These are phyloP conservation scores for Cervus canadensis DNA, from an alignment of 2,113 vertebrate genomes.

Conservation along the genomic window DNA sequence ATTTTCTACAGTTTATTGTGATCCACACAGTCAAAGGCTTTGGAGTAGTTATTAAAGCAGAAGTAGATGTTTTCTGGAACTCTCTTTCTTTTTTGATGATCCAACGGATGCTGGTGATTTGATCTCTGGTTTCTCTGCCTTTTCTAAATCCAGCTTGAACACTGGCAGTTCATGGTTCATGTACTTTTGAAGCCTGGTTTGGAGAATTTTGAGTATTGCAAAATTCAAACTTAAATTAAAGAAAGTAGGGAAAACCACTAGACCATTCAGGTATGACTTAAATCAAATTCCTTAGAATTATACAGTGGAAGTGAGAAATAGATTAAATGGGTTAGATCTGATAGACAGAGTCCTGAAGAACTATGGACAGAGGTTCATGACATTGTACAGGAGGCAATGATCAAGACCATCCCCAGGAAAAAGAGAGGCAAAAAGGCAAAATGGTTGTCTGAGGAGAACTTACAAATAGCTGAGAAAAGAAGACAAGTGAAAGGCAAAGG, in stretches of 20 bases:
- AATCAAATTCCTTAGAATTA: background rate
- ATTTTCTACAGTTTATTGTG: background rate
- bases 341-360: background rate
- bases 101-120: rapidly evolving
- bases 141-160: background rate
- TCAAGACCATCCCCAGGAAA: background rate
- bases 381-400: background rate
- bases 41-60: background rate
- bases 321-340: background rate
- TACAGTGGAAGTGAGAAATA: background rate
- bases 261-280: background rate
- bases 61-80: background rate
- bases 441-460: background rate
- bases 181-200: background rate
- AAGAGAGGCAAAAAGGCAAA: background rate
- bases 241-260: background rate
- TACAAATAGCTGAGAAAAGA: background rate
- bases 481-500: background rate
- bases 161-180: background rate
- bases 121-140: background rate
- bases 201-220: background rate
- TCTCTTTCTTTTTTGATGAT: background rate
- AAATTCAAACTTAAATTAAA: background rate
- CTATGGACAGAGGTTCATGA: background rate
- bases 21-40: background rate